A percentile compares a stretch with the other conserved stretches of the same genome.
Conservation (phyloP, 2,797 vertebrate species). For the Sparus aurata region DNA sequence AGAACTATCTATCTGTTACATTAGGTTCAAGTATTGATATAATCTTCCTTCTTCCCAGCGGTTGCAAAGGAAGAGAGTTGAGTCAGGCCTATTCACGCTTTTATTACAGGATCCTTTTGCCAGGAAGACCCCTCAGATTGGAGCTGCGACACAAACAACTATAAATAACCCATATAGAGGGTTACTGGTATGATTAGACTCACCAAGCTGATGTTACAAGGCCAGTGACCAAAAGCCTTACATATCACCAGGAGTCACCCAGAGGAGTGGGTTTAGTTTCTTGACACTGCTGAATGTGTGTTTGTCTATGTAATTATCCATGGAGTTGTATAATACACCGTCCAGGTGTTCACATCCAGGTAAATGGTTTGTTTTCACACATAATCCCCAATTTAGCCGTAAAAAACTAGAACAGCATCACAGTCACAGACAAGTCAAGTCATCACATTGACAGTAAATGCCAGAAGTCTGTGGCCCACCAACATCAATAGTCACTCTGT, state of each 20-base stretch:
- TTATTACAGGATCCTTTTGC: not conserved
- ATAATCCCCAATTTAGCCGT: too few species aligned
- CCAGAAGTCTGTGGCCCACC: too few species aligned
- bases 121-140: not conserved
- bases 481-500: not conserved
- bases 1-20: not conserved
- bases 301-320: too few species aligned
- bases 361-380: too few species aligned
- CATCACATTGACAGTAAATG: too few species aligned
- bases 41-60: constrained; percentile 1
- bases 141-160: constrained; percentile 50
- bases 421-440: too few species aligned
- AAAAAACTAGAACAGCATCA: too few species aligned
- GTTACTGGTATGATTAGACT: constrained; percentile 13
- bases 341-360: not conserved
- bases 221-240: constrained; percentile 23
- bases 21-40: not conserved
- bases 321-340: too few species aligned
- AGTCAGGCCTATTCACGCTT: not conserved
- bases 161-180: constrained; percentile 54
- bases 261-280: not conserved
- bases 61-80: not conserved
- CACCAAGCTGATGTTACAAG: constrained; percentile 20
- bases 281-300: not conserved
- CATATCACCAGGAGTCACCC: constrained; percentile 18